A percentile compares a stretch with the other conserved stretches of the same genome.
These are phyloP conservation scores for Ridgeia piscesae DNA, from an alignment of 1,140 invertebrate genomes.

Conservation along the genomic window DNA sequence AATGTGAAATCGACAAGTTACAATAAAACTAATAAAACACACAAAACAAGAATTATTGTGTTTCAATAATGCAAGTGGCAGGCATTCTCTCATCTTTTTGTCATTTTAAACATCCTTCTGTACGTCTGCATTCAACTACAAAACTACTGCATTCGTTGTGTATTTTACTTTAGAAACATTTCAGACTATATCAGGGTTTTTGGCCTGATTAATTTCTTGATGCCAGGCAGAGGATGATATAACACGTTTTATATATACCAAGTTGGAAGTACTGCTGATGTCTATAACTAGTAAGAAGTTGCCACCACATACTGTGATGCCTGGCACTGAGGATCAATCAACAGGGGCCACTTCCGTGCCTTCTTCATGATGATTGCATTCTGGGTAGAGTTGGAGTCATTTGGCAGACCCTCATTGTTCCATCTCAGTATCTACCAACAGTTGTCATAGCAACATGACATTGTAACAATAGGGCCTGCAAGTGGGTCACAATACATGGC, in stretches of 20 bases:
- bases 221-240: too few species aligned
- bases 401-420: slow-evolving; percentile 78
- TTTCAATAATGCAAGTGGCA: too few species aligned
- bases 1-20: neutral
- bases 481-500: too few species aligned
- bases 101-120: too few species aligned
- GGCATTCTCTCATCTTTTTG: too few species aligned
- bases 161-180: too few species aligned
- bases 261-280: too few species aligned
- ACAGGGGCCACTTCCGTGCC: slow-evolving; percentile 77
- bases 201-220: too few species aligned
- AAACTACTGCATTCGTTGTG: too few species aligned
- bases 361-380: slow-evolving; percentile 83
- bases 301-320: slow-evolving; percentile 52
- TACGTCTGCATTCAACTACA: too few species aligned
- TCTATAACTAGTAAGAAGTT: neutral
- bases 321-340: slow-evolving; percentile 88
- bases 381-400: slow-evolving; percentile 79
- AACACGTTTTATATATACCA: too few species aligned
- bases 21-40: neutral
- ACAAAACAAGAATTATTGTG: neutral
- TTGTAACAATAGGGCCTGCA: neutral
- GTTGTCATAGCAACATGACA: neutral
- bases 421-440: slow-evolving; percentile 71
- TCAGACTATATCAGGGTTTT: too few species aligned